Evolutionary conservation across 2,113 vertebrate species (phyloP).

Genomic region (Pollimyrus isidori): DNA sequence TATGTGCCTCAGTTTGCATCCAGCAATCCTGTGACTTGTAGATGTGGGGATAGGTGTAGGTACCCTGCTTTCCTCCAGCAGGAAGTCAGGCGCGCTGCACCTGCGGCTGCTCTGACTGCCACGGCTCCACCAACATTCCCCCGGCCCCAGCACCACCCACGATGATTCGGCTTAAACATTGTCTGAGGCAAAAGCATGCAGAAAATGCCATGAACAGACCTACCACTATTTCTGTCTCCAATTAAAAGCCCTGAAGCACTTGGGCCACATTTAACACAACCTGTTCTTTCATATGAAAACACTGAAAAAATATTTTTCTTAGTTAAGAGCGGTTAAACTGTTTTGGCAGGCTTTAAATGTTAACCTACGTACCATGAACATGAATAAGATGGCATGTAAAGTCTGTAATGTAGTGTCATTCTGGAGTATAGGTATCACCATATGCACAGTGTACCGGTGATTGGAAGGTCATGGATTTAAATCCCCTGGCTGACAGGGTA

Average conservation of each 20-base stretch:
- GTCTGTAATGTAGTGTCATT: background rate
- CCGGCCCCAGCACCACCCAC: background rate
- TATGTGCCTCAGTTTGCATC: background rate
- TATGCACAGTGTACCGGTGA: background rate
- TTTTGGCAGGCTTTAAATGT: background rate
- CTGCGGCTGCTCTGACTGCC: background rate
- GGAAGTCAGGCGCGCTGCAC: background rate
- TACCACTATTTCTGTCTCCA: background rate
- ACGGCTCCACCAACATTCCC: background rate
- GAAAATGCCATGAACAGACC: background rate
- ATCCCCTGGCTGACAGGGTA: background rate
- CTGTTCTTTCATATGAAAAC: background rate
- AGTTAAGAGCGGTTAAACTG: background rate
- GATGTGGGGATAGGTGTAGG: background rate
- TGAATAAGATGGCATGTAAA: background rate
- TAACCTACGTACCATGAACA: background rate
- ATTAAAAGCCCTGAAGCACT: background rate
- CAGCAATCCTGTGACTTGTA: background rate
- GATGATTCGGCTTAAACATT: background rate
- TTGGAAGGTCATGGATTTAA: background rate
- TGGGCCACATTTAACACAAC: background rate
- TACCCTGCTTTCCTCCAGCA: background rate
- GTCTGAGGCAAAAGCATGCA: background rate
- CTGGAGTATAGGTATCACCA: background rate
- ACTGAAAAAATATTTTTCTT: background rate